Conservation (phyloP, 2,113 vertebrate genomes). For the Sturnus vulgaris region DNA sequence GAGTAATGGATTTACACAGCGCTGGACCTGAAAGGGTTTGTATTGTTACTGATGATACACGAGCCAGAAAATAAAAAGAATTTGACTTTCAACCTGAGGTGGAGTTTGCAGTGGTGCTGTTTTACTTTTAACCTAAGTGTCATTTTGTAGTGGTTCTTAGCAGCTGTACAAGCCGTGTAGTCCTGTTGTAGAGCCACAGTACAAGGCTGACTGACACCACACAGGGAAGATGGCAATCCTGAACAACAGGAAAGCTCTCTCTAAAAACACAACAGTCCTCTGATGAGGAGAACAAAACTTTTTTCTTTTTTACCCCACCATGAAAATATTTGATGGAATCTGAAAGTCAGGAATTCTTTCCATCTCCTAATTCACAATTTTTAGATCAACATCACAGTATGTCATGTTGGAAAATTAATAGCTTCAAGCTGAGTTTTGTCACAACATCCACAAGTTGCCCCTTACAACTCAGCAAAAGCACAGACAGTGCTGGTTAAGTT, state of each 20-base stretch:
- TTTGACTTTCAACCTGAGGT: not conserved
- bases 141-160: not conserved
- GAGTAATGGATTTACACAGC: not conserved
- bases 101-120: not conserved
- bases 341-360: constrained; percentile 25
- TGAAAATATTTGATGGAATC: not conserved
- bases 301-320: not conserved
- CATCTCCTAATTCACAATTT: constrained; percentile 9
- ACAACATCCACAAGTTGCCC: constrained; percentile 33
- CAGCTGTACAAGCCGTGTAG: not conserved
- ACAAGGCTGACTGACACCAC: rapidly evolving
- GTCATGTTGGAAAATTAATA: constrained; percentile 67
- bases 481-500: constrained; percentile 61
- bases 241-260: not conserved
- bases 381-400: constrained; percentile 29
- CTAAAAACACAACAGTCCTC: not conserved
- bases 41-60: not conserved
- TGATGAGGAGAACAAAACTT: not conserved
- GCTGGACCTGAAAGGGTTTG: not conserved
- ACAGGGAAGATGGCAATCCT: not conserved
- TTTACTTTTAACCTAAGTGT: not conserved
- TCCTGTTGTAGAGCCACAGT: not conserved
- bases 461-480: constrained; percentile 54
- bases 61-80: not conserved
- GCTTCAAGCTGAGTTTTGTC: constrained; percentile 69